Percentiles rank a stretch among this genome's conserved stretches.
Evolutionary conservation across 2,888 invertebrate genomes (phyloP).

Genomic region (Calephelis perditalis): DNA sequence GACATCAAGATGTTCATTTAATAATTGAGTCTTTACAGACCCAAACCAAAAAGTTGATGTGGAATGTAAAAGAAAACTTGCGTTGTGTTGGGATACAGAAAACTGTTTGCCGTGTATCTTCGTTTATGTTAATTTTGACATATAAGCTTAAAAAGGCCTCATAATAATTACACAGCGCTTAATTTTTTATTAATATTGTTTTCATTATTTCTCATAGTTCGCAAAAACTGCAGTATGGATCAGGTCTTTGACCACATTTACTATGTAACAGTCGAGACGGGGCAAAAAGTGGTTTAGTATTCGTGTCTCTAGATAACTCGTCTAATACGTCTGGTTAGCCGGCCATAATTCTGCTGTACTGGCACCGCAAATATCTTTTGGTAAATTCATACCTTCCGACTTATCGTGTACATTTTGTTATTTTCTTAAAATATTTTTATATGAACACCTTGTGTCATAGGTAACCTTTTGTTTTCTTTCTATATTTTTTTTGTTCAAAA

Average conservation of each 20-base stretch:
- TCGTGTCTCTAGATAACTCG: slow-evolving; percentile 30
- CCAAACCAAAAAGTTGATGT: no score
- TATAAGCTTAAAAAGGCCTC: background rate
- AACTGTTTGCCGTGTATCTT: no score
- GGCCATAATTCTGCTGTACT: slow-evolving; percentile 29
- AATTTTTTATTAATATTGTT: background rate
- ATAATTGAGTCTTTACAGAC: no score
- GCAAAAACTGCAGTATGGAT: slow-evolving; percentile 27
- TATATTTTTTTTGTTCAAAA: no score
- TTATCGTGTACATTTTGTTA: background rate
- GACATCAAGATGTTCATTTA: no score
- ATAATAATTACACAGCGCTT: background rate
- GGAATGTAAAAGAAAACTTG: no score
- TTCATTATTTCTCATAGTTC: background rate
- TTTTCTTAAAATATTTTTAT: no score
- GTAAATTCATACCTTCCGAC: background rate
- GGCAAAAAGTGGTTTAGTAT: slow-evolving; percentile 42
- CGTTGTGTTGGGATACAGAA: no score
- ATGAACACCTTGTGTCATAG: no score
- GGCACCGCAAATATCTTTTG: slow-evolving; percentile 6
- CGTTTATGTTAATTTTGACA: background rate
- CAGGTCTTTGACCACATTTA: slow-evolving; percentile 35
- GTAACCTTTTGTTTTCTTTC: no score
- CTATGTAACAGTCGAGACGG: slow-evolving; percentile 31
- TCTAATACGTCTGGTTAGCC: slow-evolving; percentile 29